Conservation (phyloP, 1,140 invertebrate genomes). For the Helicorthomorpha holstii region DNA sequence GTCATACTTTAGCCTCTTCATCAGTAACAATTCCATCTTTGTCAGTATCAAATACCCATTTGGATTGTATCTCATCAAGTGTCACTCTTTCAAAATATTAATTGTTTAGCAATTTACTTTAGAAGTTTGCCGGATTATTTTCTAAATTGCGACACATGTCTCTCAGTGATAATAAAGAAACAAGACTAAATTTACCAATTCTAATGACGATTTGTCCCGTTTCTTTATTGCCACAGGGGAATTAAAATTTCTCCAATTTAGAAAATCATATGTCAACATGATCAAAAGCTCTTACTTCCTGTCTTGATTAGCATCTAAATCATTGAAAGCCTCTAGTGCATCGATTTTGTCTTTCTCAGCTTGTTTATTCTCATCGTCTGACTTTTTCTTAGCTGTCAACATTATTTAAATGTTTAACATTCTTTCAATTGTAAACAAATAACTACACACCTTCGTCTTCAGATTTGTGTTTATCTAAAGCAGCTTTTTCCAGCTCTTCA, state of each 20-base stretch:
- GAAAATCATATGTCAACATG: too few relatives aligned
- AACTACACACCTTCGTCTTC: conserved; percentile 35
- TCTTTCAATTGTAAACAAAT: conserved; percentile 24
- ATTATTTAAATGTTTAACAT: conserved; percentile 19
- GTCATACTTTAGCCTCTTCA: conserved; percentile 53
- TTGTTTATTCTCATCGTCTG: conserved; percentile 33
- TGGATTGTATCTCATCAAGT: conserved; percentile 55
- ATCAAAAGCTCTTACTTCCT: conserved; percentile 34
- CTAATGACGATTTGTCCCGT: too few relatives aligned
- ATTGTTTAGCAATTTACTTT: background rate
- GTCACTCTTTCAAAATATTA: conserved; percentile 36
- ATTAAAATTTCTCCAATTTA: too few relatives aligned
- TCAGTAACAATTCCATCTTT: conserved; percentile 67
- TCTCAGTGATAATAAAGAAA: too few relatives aligned
- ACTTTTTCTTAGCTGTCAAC: conserved; percentile 7
- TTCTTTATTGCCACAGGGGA: too few relatives aligned
- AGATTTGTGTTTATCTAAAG: conserved; percentile 53
- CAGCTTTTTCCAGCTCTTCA: conserved; percentile 52
- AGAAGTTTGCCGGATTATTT: background rate
- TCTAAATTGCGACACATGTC: conserved; percentile 5
- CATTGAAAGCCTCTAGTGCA: conserved; percentile 48
- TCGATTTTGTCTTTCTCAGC: conserved; percentile 31
- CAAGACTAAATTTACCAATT: too few relatives aligned
- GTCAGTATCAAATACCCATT: conserved; percentile 68
- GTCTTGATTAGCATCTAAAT: conserved; percentile 59